Evolutionary conservation across 2,113 vertebrate species (phyloP), one percentile per base, ranked within the genome.

Genomic region (Malurus alboscapulatus): DNA sequence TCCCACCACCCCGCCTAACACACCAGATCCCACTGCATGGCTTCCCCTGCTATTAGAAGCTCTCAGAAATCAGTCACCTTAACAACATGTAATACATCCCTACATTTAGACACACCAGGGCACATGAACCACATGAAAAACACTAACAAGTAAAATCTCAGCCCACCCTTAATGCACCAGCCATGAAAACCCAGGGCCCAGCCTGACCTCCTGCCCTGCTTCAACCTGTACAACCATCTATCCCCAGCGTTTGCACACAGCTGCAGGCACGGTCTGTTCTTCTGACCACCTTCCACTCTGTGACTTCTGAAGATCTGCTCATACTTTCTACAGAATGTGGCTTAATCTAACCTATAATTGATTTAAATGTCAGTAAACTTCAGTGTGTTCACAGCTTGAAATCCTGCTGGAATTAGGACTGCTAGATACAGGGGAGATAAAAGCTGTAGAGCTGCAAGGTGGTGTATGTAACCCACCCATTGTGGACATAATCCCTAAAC

Each of bases 1-100:
- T 36, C 12, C 12, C 26, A 14, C 7, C 27, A 4, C 4, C 18
- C 13, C 44, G 40, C 27, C 42, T 7, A 7, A 15, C 0, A 0
- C 7, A 21, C 30, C 5, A 4, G 21, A 47, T 48, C n/a, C 11
- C 3, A 2, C 55, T 26, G 25, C 20, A 82, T 25, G 42, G 44
- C 40, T 71, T 75, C 73, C 20, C 17, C 32, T 18, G 11, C 18
- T 9, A 13, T 29, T 26, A 21, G 8, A 44, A 18, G 4, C 6
- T 29, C 44, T 21, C 50, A 36, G 57, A 48, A 78, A 69, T 54
- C 58, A 36, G 32, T 16, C 51, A 67, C 58, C 20, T 73, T 21
- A 58, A 38, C 40, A 59, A 16, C 29, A 73, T 0, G 0, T 5
- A 42, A 16, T 10, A 19, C 17, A 69, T 44, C 6, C 42, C 68